Base-by-base conservation (phyloP, 2,888 invertebrate species). In the Pecten maximus region DNA sequence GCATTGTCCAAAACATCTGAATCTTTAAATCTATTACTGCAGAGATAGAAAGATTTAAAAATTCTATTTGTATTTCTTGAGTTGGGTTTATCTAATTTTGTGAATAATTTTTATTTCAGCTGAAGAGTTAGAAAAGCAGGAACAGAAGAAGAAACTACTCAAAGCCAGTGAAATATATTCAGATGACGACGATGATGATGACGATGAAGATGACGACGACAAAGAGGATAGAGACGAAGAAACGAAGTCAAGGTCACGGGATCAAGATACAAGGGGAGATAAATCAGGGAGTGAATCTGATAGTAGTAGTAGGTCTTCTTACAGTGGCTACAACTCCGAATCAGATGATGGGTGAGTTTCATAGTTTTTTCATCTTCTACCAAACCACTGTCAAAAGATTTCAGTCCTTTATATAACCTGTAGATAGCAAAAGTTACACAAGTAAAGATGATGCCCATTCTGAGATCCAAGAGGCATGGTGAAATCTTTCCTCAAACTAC, bases 111-210 rank as follows among this genome's bases (percentile, higher is more conserved):
- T 60, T 44, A 87, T 74, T n/a, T 40, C 89, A 90, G 90, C 88
- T 88, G 89, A 87, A 88, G 90, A 92, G 50, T 40, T 89, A 90
- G 92, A 93, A 74, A 94, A 95, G 87, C 94, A 96, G 40, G 95
- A 95, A 96, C 98, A 98, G 87, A 96, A 97, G 91, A 96, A 98
- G 94, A 98, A 98, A 16, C 99, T 99, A 95, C 97, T 98, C 50
- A 99, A 99, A 96, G 98, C 99, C 0, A 99, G 99, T 0, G 99
- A 99, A 96, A 98, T 99, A 91, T 99, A 99, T 97, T 99, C 99
- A 44, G 97, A 97, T 90, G 97, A 97, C 92, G 96, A 96, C 88
- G 96, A 96, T 87, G 96, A 96, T 87, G 96, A 96, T 48, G 95
- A 95, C 35, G 95, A 95, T 48, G 95, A 95, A 39, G 94, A 94